Evolutionary conservation across 2,888 invertebrate species (phyloP), one percentile per base, ranked within the genome.

Genomic region (Pristionchus japonicus): DNA sequence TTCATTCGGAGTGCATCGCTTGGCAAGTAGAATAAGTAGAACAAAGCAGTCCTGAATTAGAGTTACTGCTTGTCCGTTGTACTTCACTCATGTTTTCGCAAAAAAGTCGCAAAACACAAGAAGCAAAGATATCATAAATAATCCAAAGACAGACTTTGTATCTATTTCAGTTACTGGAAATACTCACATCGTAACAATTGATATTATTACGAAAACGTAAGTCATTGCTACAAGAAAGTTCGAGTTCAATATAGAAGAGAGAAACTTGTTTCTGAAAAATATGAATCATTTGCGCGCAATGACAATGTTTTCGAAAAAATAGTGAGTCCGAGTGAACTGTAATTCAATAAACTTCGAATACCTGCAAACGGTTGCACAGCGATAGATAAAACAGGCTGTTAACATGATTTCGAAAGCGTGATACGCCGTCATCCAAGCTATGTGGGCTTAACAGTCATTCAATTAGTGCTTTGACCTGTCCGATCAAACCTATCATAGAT

Each of bases 331-430:
- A 57, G n/a, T 23, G 20, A 20, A 23, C 52, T 20, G 17, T 23
- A 23, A 57, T 23, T 57, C 20, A 6, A 0, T 11, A 57, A 57
- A 23, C 20, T 3, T 23, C 6, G 3, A 17, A 23, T 23, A 70
- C 70, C 70, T 70, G 40, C 70, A 70, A 34, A 70, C 70, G 0
- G 70, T 37, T 9, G 70, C 40, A 9, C 40, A 70, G 20, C 70
- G 70, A 70, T 37, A 70, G n/a, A 70, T 20, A 31, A 70, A 70
- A 9, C 70, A 70, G 3, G 40, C 37, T 20, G 70, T 37, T 9
- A 70, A n/a, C 70, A 70, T 40, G 70, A 70, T 37, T 70, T 70
- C 70, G 27, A 70, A 40, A 7, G 70, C 70, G n/a, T 70, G 70
- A 23, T 37, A 37, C 2, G 70, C 34, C 0, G 37, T 70, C 20